These are phyloP conservation scores for Psilanteris sp. DNA, from an alignment of 1,140 invertebrate genomes.

Conservation along the genomic window DNA sequence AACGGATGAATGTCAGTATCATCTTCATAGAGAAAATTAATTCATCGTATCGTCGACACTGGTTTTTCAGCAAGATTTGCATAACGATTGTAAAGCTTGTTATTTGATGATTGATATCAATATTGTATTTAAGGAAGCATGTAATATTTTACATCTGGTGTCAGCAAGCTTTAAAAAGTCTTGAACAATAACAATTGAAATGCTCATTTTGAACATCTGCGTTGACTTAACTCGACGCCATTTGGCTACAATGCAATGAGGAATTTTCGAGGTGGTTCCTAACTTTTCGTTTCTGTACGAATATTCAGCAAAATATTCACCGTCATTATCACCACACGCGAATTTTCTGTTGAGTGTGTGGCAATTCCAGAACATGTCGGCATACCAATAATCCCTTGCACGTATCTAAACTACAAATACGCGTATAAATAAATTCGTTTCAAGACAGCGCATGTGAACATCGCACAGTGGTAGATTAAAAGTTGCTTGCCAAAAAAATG, in stretches of 20 bases:
- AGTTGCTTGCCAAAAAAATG: slow-evolving; percentile 43
- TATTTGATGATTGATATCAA: slow-evolving; percentile 31
- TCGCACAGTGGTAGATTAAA: slow-evolving; percentile 51
- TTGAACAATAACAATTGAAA: slow-evolving; percentile 51
- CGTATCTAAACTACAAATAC: slow-evolving; percentile 29
- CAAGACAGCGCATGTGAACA: slow-evolving; percentile 51
- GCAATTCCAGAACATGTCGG: slow-evolving; percentile 35
- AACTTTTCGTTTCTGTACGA: slow-evolving; percentile 46
- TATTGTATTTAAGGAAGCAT: slow-evolving; percentile 55
- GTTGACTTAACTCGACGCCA: slow-evolving; percentile 47
- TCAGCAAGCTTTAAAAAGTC: slow-evolving; percentile 32
- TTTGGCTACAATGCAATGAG: slow-evolving; percentile 51
- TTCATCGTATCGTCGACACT: slow-evolving; percentile 2
- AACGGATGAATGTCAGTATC: no score
- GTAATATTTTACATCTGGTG: slow-evolving; percentile 59
- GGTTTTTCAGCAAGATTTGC: slow-evolving; percentile 7
- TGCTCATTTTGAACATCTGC: slow-evolving; percentile 54
- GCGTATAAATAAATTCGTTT: slow-evolving; percentile 54
- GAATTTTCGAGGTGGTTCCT: slow-evolving; percentile 43
- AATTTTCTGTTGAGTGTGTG: slow-evolving; percentile 34
- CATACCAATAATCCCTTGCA: slow-evolving; percentile 49
- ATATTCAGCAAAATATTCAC: slow-evolving; percentile 46
- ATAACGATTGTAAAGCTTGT: slow-evolving; percentile 27
- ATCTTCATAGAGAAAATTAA: slow-evolving; percentile 14
- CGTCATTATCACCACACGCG: slow-evolving; percentile 55